A percentile compares a stretch with the other conserved stretches of the same genome.
Evolutionary conservation across 2,797 vertebrate species (phyloP).

Genomic region (Sebastes cheni): DNA sequence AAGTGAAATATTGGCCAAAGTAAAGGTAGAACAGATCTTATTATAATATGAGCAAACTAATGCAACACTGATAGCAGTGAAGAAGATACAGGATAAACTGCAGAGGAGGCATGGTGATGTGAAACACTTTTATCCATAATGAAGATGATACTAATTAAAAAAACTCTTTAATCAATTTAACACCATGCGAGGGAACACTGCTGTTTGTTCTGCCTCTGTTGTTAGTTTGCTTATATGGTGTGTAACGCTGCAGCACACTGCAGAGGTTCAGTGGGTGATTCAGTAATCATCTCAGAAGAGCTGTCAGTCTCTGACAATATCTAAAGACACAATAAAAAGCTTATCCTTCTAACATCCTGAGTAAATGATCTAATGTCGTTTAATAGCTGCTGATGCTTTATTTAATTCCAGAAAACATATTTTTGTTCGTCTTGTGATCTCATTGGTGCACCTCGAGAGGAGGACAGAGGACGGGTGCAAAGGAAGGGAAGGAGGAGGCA

Average conservation of each 20-base stretch:
- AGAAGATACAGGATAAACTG: neutral
- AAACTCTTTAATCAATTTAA: constrained; percentile 18
- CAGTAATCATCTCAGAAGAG: constrained; percentile 20
- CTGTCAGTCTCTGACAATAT: constrained; percentile 5
- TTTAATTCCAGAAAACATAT: neutral
- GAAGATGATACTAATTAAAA: constrained; percentile 9
- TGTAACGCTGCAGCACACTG: neutral
- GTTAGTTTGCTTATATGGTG: neutral
- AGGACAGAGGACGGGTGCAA: neutral
- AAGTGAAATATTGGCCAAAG: neutral
- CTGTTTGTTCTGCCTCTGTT: constrained; percentile 5
- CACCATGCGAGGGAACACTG: neutral
- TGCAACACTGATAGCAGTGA: neutral
- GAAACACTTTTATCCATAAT: constrained; percentile 1
- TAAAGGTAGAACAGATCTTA: neutral
- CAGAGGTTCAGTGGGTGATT: constrained; percentile 21
- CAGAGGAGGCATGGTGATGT: neutral
- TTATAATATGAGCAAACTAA: neutral
- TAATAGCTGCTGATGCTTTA: neutral
- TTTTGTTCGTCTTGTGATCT: neutral
- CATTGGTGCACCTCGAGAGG: neutral
- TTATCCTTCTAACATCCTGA: constrained; percentile 2
- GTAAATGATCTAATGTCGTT: neutral
- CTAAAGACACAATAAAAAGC: constrained; percentile 21
- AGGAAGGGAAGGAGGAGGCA: neutral